phyloP scores from a whole-genome alignment of 2,888 invertebrate genomes.

The Drosophila macrospina region DNA sequence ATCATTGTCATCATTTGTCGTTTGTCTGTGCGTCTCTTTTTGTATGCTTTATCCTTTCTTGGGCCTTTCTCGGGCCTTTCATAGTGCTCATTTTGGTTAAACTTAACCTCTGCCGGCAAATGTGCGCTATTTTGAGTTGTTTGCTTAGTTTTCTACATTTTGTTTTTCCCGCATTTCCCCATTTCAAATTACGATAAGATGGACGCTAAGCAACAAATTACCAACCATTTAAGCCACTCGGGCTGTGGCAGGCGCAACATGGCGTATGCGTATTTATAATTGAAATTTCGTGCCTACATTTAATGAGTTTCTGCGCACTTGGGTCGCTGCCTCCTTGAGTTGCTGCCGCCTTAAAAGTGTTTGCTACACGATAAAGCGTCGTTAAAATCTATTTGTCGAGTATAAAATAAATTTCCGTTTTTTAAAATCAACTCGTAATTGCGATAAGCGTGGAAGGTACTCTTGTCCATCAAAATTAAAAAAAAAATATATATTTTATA shows the following conservation, averaged over 20 bases:
- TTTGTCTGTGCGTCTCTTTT: constrained; percentile 6
- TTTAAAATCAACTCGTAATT: constrained; percentile 30
- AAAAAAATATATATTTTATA: not conserved
- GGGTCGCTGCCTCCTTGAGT: constrained; percentile 8
- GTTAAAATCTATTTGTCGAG: constrained; percentile 51
- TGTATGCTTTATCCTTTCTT: constrained; percentile 48
- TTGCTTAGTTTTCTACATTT: constrained; percentile 28
- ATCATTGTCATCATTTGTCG: constrained; percentile 45
- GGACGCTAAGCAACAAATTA: constrained; percentile 62
- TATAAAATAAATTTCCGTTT: constrained; percentile 38
- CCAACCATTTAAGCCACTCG: constrained; percentile 56
- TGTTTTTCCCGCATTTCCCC: constrained; percentile 1
- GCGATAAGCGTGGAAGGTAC: not conserved
- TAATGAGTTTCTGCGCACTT: constrained; percentile 66
- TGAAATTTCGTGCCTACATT: constrained; percentile 61
- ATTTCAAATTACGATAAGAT: constrained; percentile 39
- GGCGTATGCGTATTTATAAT: constrained; percentile 73
- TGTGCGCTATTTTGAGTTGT: constrained; percentile 19
- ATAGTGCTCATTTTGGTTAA: constrained; percentile 30
- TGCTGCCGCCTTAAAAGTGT: constrained; percentile 29
- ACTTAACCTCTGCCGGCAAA: constrained; percentile 21
- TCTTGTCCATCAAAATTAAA: not conserved
- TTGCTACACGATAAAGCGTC: constrained; percentile 30
- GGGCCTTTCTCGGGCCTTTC: constrained; percentile 31
- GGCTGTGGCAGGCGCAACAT: constrained; percentile 50